Evolutionary conservation across 2,113 vertebrate species (phyloP), one percentile per base, ranked within the genome.

Genomic region (Acrocephalus kingi): DNA sequence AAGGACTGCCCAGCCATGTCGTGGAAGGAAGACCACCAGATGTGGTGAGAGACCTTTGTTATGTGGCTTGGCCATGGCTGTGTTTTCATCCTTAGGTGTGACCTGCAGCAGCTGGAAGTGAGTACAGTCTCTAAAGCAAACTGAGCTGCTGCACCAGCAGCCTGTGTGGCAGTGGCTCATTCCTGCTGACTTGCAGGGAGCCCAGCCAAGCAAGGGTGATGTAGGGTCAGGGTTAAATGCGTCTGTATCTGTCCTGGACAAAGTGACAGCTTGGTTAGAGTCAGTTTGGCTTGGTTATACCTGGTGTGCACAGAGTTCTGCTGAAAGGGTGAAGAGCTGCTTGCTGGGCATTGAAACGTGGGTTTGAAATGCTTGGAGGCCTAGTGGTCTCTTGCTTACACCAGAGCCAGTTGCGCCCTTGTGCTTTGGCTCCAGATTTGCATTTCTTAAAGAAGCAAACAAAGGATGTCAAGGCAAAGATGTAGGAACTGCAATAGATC

Each of bases 171-270:
- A 75, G 4, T 69, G 43, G 59, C 22, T 59, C 41, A 15, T 72
- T 89, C 55, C 68, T 52, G 87, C 87, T 77, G 79, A 89, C 23
- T 39, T 19, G 33, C 63, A 83, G 79, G 69, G 37, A 94, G 64
- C 43, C 62, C 21, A 69, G 69, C 69, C 83, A 90, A 64, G 69
- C 43, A 56, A 84, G 16, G 11, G 31, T 72, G 27, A 55, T 1
- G 2, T 43, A 48, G 20, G 16, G 35, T 66, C 46, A 66, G 4
- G 63, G 37, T 35, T 49, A 69, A 24, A 16, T 0, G 0, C 49
- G 30, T 67, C 25, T 46, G 1, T 19, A 46, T 66, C 74, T 88
- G 46, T 90, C 48, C 85, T 83, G 59, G 56, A 24, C 62, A 54
- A 43, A 71, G 33, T 0, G 4, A 62, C n/a, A 64, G 25, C 55